A percentile compares a stretch with the other conserved stretches of the same genome.
phyloP scores from a whole-genome alignment of 2,113 vertebrate genomes.

The Callorhinus ursinus region DNA sequence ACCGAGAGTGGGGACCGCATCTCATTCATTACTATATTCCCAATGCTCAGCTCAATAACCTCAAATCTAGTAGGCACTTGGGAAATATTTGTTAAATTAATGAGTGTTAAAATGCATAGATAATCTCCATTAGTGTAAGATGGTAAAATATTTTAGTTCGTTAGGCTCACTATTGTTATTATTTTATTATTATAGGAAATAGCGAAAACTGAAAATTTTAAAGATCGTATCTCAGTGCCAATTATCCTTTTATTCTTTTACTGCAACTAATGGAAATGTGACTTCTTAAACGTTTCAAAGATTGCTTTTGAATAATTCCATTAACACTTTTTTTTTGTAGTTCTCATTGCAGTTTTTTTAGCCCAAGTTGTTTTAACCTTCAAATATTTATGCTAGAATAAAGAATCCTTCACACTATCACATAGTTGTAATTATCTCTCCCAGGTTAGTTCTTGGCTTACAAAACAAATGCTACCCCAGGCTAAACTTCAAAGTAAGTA shows the following conservation, averaged over 20 bases:
- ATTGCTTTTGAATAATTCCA: neutral
- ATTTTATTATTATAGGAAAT: neutral
- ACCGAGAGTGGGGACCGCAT: neutral
- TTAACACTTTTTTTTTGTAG: neutral
- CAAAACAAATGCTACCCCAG: slow-evolving; percentile 45
- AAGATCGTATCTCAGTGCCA: neutral
- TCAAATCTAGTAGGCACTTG: neutral
- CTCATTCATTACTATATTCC: neutral
- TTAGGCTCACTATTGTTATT: neutral
- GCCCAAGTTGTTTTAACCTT: neutral
- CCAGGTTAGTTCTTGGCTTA: slow-evolving; percentile 37
- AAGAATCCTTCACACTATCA: slow-evolving; percentile 54
- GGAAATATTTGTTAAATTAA: neutral
- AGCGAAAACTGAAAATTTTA: neutral
- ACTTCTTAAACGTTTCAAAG: neutral
- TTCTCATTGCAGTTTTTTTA: neutral
- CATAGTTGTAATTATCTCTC: slow-evolving; percentile 28
- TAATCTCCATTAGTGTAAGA: neutral
- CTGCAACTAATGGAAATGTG: neutral
- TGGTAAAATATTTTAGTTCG: neutral
- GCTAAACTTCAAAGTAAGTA: slow-evolving; percentile 37
- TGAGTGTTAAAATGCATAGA: neutral
- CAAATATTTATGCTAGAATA: neutral
- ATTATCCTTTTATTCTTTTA: slow-evolving; percentile 18
- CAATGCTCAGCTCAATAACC: neutral